Evolutionary conservation across 2,888 invertebrate species (phyloP), one percentile per base, ranked within the genome.

Genomic region (Stenolophus ochropezus): DNA sequence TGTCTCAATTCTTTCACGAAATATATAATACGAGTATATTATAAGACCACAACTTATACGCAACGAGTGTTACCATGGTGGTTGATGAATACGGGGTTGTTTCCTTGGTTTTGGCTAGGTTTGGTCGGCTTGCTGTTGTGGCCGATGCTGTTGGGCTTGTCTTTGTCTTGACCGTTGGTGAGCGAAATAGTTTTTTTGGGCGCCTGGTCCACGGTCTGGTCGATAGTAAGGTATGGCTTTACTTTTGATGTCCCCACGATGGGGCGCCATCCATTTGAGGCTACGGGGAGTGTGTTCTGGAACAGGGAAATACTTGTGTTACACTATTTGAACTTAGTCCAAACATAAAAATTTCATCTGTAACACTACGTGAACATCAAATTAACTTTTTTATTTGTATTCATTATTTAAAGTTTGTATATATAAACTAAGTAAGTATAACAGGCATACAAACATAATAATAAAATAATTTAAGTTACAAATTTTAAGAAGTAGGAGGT

Each of bases 191-290:
- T 75, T 25, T 75, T 53, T 56, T 75, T 51, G 5, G 23, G 27
- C 11, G 8, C 53, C 6, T 21, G 42, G 11, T 42, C 11, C 8
- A 42, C 33, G 2, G 33, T 42, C 23, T 51, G 75, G 6, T 75
- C 47, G 18, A 33, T 27, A 14, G 27, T 69, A 4, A 27, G 1
- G 53, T 78, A 73, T 14, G 69, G 20, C 49, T 76, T 82, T 20
- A 69, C 42, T 78, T 49, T n/a, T 4, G 56, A 27, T 47, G 85
- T 85, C 11, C 92, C 91, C 8, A 93, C 86, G 20, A 93, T 92
- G 49, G 93, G 93, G 83, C 92, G 88, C 93, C 93, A 93, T 56
- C 93, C 93, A 84, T 92, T 91, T 86, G 92, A 91, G 61, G 91
- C 90, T 85, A 91, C 87, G 83, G 91, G 90, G 84, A 91, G 85